phyloP scores from a whole-genome alignment of 1,140 invertebrate genomes.

The Platorchestia sp. region DNA sequence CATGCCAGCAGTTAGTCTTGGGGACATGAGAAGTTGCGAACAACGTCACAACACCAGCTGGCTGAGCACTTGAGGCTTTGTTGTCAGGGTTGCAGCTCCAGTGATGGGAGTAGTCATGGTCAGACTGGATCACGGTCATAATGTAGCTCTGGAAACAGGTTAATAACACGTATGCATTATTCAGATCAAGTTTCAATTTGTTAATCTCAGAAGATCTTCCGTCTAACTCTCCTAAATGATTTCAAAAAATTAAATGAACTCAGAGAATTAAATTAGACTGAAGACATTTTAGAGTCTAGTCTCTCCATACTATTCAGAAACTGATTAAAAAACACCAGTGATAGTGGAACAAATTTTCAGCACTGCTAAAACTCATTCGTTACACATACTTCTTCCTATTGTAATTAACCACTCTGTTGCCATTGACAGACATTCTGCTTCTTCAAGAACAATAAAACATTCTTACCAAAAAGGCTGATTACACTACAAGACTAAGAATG shows the following conservation, averaged over 20 bases:
- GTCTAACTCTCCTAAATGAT: background rate
- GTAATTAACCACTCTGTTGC: too few species aligned
- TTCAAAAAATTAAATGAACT: background rate
- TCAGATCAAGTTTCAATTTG: background rate
- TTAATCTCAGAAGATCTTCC: background rate
- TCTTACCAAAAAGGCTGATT: too few species aligned
- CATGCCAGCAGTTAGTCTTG: background rate
- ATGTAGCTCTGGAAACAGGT: conserved; percentile 37
- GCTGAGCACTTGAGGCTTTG: background rate
- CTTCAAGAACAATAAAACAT: too few species aligned
- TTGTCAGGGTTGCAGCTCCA: conserved; percentile 12
- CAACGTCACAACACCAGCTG: background rate
- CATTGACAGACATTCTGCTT: too few species aligned
- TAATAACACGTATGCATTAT: background rate
- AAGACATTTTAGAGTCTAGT: background rate
- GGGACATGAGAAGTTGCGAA: background rate
- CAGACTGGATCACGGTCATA: conserved; percentile 37
- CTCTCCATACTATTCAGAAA: background rate
- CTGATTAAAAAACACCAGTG: background rate
- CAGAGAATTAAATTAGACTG: background rate
- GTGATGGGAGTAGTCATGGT: conserved; percentile 47
- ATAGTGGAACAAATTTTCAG: too few species aligned
- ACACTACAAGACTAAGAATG: too few species aligned
- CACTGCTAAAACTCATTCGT: too few species aligned
- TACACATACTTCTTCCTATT: too few species aligned